Percentiles rank a stretch among this genome's conserved stretches.
Conservation (phyloP, 1,140 invertebrate genomes). For the Zophobas atratus region DNA sequence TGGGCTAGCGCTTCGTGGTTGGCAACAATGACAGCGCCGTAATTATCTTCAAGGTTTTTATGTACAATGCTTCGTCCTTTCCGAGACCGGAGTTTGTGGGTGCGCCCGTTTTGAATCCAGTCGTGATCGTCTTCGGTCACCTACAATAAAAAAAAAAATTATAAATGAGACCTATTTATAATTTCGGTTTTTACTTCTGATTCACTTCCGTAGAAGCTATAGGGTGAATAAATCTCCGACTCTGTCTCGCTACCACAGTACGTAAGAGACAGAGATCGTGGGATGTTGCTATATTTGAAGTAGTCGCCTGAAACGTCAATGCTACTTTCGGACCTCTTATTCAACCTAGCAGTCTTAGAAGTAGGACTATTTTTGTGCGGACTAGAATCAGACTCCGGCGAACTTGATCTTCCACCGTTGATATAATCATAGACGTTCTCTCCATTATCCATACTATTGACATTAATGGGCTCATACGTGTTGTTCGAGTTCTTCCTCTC, state of each 20-base stretch:
- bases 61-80: constrained; percentile 85
- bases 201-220: constrained; percentile 80
- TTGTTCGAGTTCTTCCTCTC: constrained; percentile 54
- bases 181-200: constrained; percentile 63
- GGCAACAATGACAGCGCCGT: constrained; percentile 89
- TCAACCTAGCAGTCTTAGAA: constrained; percentile 54
- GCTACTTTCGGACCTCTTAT: constrained; percentile 70
- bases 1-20: constrained; percentile 90
- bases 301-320: constrained; percentile 68
- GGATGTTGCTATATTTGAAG: constrained; percentile 68
- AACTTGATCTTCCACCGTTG: constrained; percentile 73
- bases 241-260: constrained; percentile 88
- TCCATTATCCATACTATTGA: constrained; percentile 67
- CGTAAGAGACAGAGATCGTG: constrained; percentile 77
- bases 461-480: constrained; percentile 59
- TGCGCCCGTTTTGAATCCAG: constrained; percentile 67
- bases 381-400: constrained; percentile 75
- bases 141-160: constrained; percentile 57
- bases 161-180: too few species aligned
- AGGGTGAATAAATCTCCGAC: constrained; percentile 85
- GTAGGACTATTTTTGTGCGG: constrained; percentile 65
- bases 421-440: constrained; percentile 79
- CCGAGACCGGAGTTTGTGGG: constrained; percentile 76
- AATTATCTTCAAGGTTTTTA: constrained; percentile 88
- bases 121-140: constrained; percentile 72